Conservation (phyloP, 2,797 vertebrate species). For the Selene dorsalis region DNA sequence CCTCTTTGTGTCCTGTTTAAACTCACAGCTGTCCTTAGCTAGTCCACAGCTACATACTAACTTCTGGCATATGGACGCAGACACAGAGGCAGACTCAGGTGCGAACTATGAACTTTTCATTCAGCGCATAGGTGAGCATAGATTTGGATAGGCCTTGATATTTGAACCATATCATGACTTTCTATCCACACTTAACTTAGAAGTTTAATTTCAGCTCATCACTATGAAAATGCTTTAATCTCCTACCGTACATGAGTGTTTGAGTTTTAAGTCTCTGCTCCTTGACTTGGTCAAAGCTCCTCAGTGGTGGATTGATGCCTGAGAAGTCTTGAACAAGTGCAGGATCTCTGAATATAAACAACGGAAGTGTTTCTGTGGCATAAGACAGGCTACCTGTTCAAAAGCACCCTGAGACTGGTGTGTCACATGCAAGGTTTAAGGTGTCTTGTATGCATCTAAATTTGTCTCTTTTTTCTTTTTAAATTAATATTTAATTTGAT, state of each 20-base stretch:
- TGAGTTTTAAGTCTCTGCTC: constrained; percentile 76
- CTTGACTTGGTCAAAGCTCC: constrained; percentile 89
- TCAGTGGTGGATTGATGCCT: constrained; percentile 79
- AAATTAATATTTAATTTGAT: not conserved
- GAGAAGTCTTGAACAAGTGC: constrained; percentile 86
- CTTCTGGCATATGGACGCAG: constrained; percentile 19
- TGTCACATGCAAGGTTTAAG: not conserved
- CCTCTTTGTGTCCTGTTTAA: constrained; percentile 80
- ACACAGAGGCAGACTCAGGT: constrained; percentile 49
- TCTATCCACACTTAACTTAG: not conserved
- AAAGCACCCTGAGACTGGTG: too few relatives aligned
- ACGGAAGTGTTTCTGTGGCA: not conserved
- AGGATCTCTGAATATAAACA: constrained; percentile 74
- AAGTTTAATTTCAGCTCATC: not conserved
- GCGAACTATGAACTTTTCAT: constrained; percentile 14
- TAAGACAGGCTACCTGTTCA: too few relatives aligned
- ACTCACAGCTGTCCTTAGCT: constrained; percentile 47
- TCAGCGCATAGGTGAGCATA: not conserved
- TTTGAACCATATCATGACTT: not conserved
- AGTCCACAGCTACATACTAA: constrained; percentile 2
- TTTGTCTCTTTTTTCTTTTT: not conserved
- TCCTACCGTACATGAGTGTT: not conserved
- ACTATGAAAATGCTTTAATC: not conserved
- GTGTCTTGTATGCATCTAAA: not conserved
- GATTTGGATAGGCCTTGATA: not conserved